These are phyloP conservation scores for Cheilosia soror DNA, from an alignment of 2,888 invertebrate genomes.

Conservation along the genomic window DNA sequence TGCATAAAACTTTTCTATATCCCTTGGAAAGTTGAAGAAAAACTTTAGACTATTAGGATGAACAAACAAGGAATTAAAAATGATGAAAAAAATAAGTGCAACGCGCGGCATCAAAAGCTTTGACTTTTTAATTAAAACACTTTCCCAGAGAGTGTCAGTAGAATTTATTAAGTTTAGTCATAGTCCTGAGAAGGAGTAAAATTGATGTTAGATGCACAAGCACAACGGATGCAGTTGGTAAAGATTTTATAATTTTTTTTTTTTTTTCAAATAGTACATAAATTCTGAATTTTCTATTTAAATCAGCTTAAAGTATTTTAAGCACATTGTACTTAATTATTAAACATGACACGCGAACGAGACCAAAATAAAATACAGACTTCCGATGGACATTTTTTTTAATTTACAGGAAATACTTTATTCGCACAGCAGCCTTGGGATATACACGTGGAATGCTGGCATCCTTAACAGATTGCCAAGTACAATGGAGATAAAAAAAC, in stretches of 20 bases:
- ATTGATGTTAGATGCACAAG: background rate
- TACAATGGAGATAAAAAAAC: too few relatives aligned
- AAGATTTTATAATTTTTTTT: background rate
- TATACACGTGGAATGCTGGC: too few relatives aligned
- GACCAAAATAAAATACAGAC: too few relatives aligned
- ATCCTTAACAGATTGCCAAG: too few relatives aligned
- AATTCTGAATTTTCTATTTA: too few relatives aligned
- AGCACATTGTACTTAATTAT: too few relatives aligned
- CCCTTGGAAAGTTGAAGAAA: background rate
- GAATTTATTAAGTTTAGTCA: slow-evolving; percentile 2
- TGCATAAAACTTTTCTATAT: background rate
- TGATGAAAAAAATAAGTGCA: background rate
- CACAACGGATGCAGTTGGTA: background rate
- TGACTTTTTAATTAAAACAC: slow-evolving; percentile 47
- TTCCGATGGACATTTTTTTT: too few relatives aligned
- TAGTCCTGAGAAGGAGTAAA: background rate
- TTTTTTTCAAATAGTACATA: background rate
- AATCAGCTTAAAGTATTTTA: too few relatives aligned
- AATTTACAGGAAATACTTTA: too few relatives aligned
- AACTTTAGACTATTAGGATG: slow-evolving; percentile 28
- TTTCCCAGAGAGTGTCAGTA: background rate
- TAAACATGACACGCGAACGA: too few relatives aligned
- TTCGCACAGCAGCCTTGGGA: too few relatives aligned
- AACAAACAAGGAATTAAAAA: slow-evolving; percentile 9
- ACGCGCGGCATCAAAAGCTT: slow-evolving; percentile 21